phyloP scores from a whole-genome alignment of 2,888 invertebrate genomes.

The Conus canariensis region DNA sequence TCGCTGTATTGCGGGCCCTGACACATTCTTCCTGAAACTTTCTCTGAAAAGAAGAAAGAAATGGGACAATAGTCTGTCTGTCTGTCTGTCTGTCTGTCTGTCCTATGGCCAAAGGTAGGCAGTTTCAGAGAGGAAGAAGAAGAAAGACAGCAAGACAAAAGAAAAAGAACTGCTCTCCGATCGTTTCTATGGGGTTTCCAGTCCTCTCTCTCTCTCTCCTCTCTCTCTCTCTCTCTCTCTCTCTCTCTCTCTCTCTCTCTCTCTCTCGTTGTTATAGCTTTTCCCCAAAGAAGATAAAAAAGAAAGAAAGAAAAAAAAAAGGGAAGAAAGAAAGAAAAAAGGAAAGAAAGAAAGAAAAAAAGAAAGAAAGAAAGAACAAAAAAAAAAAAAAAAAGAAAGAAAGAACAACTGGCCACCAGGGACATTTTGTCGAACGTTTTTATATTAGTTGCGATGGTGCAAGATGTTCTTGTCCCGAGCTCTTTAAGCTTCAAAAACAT shows the following conservation, averaged over 20 bases:
- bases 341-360: too few species aligned
- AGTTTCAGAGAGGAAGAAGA: too few species aligned
- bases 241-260: neutral
- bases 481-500: too few species aligned
- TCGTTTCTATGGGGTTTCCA: too few species aligned
- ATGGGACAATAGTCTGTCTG: too few species aligned
- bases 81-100: too few species aligned
- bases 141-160: too few species aligned
- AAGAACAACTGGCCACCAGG: neutral
- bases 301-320: too few species aligned
- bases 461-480: too few species aligned
- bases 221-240: conserved; percentile 1
- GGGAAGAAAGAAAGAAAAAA: conserved; percentile 18
- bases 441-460: too few species aligned
- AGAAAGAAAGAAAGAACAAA: conserved; percentile 9
- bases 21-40: neutral
- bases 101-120: too few species aligned
- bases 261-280: neutral
- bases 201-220: neutral
- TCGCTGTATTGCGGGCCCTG: neutral
- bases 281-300: neutral
- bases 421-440: too few species aligned
- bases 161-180: neutral
- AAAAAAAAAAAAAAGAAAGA: neutral
- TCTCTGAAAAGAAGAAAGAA: neutral